These are phyloP conservation scores for Stratiomys singularior DNA, from an alignment of 2,888 invertebrate species.

Conservation along the genomic window DNA sequence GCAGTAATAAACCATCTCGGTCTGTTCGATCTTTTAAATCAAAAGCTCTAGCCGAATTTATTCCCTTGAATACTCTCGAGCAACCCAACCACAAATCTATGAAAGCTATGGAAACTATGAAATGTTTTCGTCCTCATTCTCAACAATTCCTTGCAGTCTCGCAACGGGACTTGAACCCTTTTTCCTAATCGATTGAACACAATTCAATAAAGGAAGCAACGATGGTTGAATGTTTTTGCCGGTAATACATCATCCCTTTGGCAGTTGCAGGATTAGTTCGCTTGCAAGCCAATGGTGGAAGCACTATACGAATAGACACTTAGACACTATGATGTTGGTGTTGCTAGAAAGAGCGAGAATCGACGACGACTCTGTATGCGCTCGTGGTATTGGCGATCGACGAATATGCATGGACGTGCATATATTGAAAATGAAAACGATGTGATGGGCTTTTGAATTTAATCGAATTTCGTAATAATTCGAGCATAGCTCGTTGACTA, in stretches of 20 bases:
- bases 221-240: constrained; percentile 41
- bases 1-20: background rate
- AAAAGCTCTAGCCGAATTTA: too few relatives aligned
- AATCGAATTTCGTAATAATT: constrained; percentile 43
- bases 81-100: background rate
- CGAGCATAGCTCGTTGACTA: constrained; percentile 41
- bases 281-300: background rate
- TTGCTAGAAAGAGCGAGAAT: background rate
- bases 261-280: constrained; percentile 41
- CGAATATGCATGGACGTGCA: background rate
- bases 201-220: constrained; percentile 38
- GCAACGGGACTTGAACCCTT: background rate
- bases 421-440: constrained; percentile 25
- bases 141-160: constrained; percentile 23
- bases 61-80: background rate
- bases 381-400: background rate
- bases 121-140: background rate
- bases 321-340: background rate
- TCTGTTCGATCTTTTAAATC: background rate
- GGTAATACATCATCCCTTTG: constrained; percentile 42
- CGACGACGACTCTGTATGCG: background rate
- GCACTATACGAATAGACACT: too few relatives aligned
- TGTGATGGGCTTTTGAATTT: constrained; percentile 43
- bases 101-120: constrained; percentile 8
- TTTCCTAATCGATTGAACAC: constrained; percentile 42